phyloP scores from a whole-genome alignment of 2,888 invertebrate genomes.

The Chrysomela aeneicollis region DNA sequence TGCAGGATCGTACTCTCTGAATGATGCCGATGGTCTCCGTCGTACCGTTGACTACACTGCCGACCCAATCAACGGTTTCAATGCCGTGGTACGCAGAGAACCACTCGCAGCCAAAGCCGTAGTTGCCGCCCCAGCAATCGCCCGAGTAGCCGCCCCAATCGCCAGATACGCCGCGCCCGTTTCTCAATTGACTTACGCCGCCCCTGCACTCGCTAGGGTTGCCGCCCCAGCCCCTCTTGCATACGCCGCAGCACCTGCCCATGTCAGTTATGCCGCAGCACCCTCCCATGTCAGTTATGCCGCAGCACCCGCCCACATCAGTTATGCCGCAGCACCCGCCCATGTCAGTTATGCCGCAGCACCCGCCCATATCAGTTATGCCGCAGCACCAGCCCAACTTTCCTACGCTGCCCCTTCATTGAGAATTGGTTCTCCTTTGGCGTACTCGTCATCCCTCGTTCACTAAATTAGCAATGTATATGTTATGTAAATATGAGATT shows the following conservation, averaged over 20 bases:
- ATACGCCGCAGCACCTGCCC: slow-evolving; percentile 28
- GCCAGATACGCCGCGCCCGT: slow-evolving; percentile 28
- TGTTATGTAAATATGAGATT: neutral
- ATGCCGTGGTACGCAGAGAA: slow-evolving; percentile 66
- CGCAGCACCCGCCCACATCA: slow-evolving; percentile 28
- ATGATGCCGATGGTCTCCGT: slow-evolving; percentile 69
- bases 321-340: slow-evolving; percentile 48
- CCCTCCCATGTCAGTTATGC: slow-evolving; percentile 23
- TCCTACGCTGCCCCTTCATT: slow-evolving; percentile 49
- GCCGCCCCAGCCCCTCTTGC: slow-evolving; percentile 40
- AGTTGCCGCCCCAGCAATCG: slow-evolving; percentile 21
- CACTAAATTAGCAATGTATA: slow-evolving; percentile 24
- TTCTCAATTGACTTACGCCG: slow-evolving; percentile 36
- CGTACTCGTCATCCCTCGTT: slow-evolving; percentile 37
- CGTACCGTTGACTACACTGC: slow-evolving; percentile 70
- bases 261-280: neutral
- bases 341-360: slow-evolving; percentile 19
- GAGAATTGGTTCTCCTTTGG: slow-evolving; percentile 38
- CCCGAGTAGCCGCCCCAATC: slow-evolving; percentile 40
- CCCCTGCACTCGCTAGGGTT: slow-evolving; percentile 17
- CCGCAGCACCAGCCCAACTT: slow-evolving; percentile 33
- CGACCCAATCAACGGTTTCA: slow-evolving; percentile 65
- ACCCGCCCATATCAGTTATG: slow-evolving; percentile 26
- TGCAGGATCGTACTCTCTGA: slow-evolving; percentile 61
- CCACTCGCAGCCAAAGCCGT: slow-evolving; percentile 50